These are phyloP conservation scores for Lophius americanus DNA, from an alignment of 2,797 vertebrate genomes.

Conservation along the genomic window DNA sequence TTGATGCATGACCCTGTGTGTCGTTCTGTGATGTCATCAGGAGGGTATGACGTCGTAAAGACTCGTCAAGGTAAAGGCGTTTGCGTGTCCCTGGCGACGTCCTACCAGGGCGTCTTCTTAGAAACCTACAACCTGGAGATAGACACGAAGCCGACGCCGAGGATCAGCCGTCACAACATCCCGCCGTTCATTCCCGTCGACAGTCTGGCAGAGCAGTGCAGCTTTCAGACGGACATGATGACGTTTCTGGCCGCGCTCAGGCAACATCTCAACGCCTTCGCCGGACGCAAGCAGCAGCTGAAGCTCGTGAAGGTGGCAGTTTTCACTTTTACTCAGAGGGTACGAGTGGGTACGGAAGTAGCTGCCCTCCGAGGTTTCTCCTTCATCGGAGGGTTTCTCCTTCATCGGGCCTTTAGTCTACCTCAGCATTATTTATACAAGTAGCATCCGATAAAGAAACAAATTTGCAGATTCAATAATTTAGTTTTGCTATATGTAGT, in stretches of 20 bases:
- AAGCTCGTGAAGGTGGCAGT: constrained; percentile 85
- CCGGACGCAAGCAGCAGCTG: constrained; percentile 86
- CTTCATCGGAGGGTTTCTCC: too few species aligned
- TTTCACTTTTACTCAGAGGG: not conserved
- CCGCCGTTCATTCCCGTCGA: constrained; percentile 88
- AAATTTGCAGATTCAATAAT: too few species aligned
- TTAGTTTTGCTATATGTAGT: too few species aligned
- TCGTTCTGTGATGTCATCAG: constrained; percentile 44
- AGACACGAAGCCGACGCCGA: constrained; percentile 65
- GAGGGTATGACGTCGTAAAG: constrained; percentile 75
- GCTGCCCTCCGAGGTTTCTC: too few species aligned
- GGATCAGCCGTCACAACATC: constrained; percentile 85
- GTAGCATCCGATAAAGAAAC: too few species aligned
- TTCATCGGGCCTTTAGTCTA: too few species aligned
- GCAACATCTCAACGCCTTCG: constrained; percentile 85
- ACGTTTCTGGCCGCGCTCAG: constrained; percentile 82
- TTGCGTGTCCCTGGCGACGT: constrained; percentile 84
- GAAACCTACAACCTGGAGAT: constrained; percentile 89
- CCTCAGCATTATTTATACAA: too few species aligned
- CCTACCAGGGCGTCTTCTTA: constrained; percentile 84
- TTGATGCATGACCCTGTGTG: not conserved
- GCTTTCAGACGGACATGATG: constrained; percentile 80
- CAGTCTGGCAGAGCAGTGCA: constrained; percentile 67
- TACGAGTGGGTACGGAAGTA: not conserved
- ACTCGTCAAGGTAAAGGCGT: constrained; percentile 69